A percentile compares a stretch with the other conserved stretches of the same genome.
Evolutionary conservation across 2,797 vertebrate species (phyloP).

Genomic region (Centropyge bicolor): DNA sequence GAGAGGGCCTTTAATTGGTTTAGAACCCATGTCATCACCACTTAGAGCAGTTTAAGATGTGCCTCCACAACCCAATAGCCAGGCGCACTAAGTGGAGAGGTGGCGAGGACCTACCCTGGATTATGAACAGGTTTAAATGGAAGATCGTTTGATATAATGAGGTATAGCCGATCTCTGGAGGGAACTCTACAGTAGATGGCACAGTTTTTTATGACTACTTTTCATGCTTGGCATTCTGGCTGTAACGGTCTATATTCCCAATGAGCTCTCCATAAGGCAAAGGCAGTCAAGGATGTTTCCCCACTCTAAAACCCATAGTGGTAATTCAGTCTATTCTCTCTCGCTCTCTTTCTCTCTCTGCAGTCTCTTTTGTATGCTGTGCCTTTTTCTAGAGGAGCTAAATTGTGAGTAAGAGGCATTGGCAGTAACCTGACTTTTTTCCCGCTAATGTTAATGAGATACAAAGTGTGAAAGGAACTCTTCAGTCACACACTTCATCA

Average conservation of each 20-base stretch:
- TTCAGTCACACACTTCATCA: conserved; percentile 68
- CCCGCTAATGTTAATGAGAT: conserved; percentile 73
- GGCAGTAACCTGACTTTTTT: conserved; percentile 33
- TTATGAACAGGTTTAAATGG: conserved; percentile 68
- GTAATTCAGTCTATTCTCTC: conserved; percentile 27
- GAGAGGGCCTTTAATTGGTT: conserved; percentile 71
- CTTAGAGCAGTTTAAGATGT: conserved; percentile 67
- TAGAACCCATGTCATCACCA: conserved; percentile 61
- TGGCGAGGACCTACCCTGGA: conserved; percentile 53
- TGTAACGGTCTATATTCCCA: conserved; percentile 67
- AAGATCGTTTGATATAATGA: conserved; percentile 79
- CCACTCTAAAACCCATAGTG: conserved; percentile 57
- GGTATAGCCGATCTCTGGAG: conserved; percentile 68
- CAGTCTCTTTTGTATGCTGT: conserved; percentile 10
- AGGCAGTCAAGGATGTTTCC: conserved; percentile 61
- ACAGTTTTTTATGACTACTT: conserved; percentile 69
- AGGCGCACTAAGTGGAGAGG: conserved; percentile 48
- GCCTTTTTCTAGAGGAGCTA: conserved; percentile 19
- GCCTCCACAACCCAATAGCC: conserved; percentile 47
- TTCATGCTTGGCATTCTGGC: conserved; percentile 67
- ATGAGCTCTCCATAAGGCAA: conserved; percentile 73
- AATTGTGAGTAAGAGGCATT: conserved; percentile 37
- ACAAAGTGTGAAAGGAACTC: conserved; percentile 54
- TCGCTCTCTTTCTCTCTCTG: conserved; percentile 16
- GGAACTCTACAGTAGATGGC: conserved; percentile 59